These are phyloP conservation scores for Tragelaphus imberbis DNA, from an alignment of 2,113 vertebrate genomes.

Conservation along the genomic window DNA sequence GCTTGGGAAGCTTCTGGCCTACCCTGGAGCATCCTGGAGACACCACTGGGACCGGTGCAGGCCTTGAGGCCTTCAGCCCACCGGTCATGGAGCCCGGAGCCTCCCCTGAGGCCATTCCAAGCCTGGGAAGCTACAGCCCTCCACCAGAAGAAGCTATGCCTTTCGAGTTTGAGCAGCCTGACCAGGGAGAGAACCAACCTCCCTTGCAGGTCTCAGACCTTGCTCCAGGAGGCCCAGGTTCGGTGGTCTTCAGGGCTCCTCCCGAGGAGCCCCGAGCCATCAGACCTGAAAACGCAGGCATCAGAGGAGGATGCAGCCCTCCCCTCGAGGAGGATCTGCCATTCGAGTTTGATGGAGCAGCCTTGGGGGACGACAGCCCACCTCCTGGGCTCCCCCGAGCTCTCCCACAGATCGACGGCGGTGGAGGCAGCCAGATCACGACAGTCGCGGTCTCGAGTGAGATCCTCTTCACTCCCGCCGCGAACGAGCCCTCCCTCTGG, in stretches of 20 bases:
- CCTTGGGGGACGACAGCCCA: conserved; percentile 41
- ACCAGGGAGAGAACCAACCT: neutral
- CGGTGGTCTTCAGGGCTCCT: neutral
- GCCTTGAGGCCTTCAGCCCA: neutral
- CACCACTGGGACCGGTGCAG: neutral
- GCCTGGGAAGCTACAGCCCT: conserved; percentile 50
- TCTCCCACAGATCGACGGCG: neutral
- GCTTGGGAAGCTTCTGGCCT: conserved; percentile 24
- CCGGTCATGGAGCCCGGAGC: neutral
- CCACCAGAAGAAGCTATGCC: conserved; percentile 64
- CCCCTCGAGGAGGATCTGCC: conserved; percentile 55
- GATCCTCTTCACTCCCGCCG: conserved; percentile 64
- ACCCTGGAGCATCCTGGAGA: neutral
- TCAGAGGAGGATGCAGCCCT: conserved; percentile 25
- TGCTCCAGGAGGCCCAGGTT: neutral
- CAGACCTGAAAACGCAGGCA: neutral
- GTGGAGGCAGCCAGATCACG: neutral
- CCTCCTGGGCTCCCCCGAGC: conserved; percentile 40
- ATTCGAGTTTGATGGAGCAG: conserved; percentile 43
- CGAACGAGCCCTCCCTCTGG: conserved; percentile 37
- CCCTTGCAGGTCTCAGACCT: neutral
- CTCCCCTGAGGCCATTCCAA: neutral
- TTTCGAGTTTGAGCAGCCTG: conserved; percentile 39
- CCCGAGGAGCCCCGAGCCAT: neutral
- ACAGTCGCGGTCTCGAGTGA: neutral